Conservation (phyloP, 2,888 invertebrate genomes). For the Dorcus hopei region DNA sequence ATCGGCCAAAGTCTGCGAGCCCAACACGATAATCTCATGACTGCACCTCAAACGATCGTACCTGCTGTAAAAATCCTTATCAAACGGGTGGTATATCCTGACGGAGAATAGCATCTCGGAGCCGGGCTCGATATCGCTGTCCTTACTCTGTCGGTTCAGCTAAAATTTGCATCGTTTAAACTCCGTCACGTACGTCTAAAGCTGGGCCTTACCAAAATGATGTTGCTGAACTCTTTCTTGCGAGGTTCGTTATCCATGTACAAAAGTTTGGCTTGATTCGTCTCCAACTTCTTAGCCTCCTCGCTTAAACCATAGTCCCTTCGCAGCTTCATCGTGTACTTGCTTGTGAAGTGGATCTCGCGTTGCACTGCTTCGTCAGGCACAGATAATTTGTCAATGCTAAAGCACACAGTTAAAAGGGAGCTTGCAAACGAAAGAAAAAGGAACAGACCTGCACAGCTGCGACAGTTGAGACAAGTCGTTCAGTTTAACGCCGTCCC, state of each 20-base stretch:
- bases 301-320: slow-evolving; percentile 8
- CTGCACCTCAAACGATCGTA: slow-evolving; percentile 46
- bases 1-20: slow-evolving; percentile 64
- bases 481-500: not conserved
- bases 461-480: not conserved
- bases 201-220: slow-evolving; percentile 2
- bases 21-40: slow-evolving; percentile 63
- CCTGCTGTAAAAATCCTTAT: slow-evolving; percentile 16
- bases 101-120: slow-evolving; percentile 50
- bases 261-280: slow-evolving; percentile 12
- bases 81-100: slow-evolving; percentile 53
- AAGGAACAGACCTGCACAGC: not conserved
- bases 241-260: not conserved
- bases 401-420: slow-evolving; percentile 5
- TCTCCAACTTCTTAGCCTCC: slow-evolving; percentile 12
- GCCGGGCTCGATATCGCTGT: slow-evolving; percentile 61
- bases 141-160: slow-evolving; percentile 45
- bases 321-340: slow-evolving; percentile 7
- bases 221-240: slow-evolving; percentile 9
- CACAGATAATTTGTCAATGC: slow-evolving; percentile 17
- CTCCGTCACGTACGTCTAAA: not conserved
- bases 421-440: too few species aligned
- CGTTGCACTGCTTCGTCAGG: slow-evolving; percentile 9
- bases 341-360: slow-evolving; percentile 2
- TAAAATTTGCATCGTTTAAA: too few species aligned